Percentiles rank a stretch among this genome's conserved stretches.
These are phyloP conservation scores for Urechis unicinctus DNA, from an alignment of 2,888 invertebrate species.

Conservation along the genomic window DNA sequence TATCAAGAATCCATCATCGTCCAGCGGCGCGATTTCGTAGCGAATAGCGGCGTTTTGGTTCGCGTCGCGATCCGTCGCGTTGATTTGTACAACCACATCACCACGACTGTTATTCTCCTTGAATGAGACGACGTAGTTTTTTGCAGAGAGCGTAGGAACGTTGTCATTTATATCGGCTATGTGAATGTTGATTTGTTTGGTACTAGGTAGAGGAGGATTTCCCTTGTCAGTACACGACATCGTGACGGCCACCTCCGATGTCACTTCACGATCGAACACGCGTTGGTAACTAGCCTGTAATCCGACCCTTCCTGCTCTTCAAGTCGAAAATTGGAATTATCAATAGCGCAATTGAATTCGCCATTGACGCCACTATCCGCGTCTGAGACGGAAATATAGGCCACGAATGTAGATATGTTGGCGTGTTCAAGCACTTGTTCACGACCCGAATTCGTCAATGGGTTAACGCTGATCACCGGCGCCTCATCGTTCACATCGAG, in stretches of 20 bases:
- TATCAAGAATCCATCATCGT: neutral
- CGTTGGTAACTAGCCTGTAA: neutral
- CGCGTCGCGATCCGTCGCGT: slow-evolving; percentile 1
- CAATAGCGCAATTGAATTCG: neutral
- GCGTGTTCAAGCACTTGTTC: neutral
- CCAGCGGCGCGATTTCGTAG: neutral
- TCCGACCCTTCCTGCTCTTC: neutral
- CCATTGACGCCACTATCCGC: neutral
- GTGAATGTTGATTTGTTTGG: neutral
- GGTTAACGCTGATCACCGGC: neutral
- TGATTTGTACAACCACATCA: neutral
- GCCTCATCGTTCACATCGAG: neutral
- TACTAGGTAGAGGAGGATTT: neutral
- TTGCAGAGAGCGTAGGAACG: neutral
- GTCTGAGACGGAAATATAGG: neutral
- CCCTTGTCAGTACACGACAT: neutral
- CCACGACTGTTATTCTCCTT: neutral
- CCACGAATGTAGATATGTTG: neutral
- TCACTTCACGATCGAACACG: neutral
- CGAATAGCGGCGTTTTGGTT: neutral
- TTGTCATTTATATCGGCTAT: slow-evolving; percentile 1
- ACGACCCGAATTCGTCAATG: neutral
- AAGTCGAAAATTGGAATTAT: neutral
- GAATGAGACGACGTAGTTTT: neutral
- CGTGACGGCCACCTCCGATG: neutral